A percentile compares a stretch with the other conserved stretches of the same genome.
Conservation (phyloP, 1,140 invertebrate species). For the Pectinophora gossypiella region DNA sequence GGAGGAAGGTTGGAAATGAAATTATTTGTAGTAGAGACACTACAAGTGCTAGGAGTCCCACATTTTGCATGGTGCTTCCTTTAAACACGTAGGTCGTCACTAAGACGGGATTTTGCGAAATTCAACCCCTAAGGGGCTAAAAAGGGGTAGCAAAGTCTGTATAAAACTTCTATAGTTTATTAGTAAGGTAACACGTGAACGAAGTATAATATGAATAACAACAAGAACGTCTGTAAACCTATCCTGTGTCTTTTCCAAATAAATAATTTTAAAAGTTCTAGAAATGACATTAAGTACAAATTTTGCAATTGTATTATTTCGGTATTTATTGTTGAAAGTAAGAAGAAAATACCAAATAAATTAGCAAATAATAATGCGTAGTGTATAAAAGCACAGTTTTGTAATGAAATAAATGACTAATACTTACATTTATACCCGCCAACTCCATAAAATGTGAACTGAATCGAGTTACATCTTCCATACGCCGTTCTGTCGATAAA, state of each 20-base stretch:
- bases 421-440: slow-evolving; percentile 42
- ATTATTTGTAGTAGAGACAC: background rate
- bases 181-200: background rate
- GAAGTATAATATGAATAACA: background rate
- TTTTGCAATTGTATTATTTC: too few species aligned
- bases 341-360: too few species aligned
- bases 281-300: background rate
- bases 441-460: slow-evolving; percentile 36
- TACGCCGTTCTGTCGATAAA: slow-evolving; percentile 37
- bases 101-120: background rate
- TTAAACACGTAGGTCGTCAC: background rate
- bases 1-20: slow-evolving; percentile 8
- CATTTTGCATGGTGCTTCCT: background rate
- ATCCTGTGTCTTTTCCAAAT: background rate
- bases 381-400: background rate
- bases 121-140: background rate
- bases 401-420: slow-evolving; percentile 10
- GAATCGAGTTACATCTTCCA: slow-evolving; percentile 20
- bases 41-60: background rate
- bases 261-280: background rate
- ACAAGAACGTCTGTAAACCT: background rate
- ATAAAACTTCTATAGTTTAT: background rate
- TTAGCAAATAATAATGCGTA: background rate
- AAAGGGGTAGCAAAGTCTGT: background rate
- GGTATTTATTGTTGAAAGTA: background rate